Evolutionary conservation across 2,888 invertebrate species (phyloP), one percentile per base, ranked within the genome.

Genomic region (Pammene aurita): DNA sequence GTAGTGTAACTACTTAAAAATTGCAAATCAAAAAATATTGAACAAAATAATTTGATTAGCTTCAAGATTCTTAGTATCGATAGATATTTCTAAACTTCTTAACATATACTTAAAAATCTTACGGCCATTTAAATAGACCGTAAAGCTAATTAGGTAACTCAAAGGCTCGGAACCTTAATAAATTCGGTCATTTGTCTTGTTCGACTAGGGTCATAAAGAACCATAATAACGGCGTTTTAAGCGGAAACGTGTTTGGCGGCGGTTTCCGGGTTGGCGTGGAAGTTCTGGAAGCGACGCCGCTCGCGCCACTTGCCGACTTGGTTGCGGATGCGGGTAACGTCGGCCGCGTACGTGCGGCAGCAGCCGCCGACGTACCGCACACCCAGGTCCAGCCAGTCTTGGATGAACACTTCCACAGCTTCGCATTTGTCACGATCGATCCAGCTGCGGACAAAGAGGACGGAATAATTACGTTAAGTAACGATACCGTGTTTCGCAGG

Each of bases 321-420:
- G 76, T 94, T 94, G 66, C 94, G 93, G 76, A 97, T 96, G 74
- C 95, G 94, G 10, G 93, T 93, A 44, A 98, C 95, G 83, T 98
- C 97, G 0, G 95, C 93, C 0, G 97, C 96, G 78, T 95, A 95
- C 0, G 97, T 96, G 75, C 97, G 94, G 85, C 98, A 99, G 79
- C 98, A 99, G 0, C 98, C 98, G 26, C 98, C 98, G 55, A 99
- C 94, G 84, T 96, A 97, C 65, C 94, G 94, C 44, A 96, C 96
- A 0, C 98, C 98, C 56, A 96, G 85, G 68, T 95, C 94, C 64
- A 96, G 84, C 98, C 98, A 98, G 77, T 96, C 95, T 18, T 94
- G 93, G 9, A 97, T 94, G 81, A 95, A 96, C 26, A 94, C 93
- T 72, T 95, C 95, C 0, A 97, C 93, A 0, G 96, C 93, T 73